Base-by-base conservation (phyloP, 2,888 invertebrate genomes). In the Augiades crinisus region DNA sequence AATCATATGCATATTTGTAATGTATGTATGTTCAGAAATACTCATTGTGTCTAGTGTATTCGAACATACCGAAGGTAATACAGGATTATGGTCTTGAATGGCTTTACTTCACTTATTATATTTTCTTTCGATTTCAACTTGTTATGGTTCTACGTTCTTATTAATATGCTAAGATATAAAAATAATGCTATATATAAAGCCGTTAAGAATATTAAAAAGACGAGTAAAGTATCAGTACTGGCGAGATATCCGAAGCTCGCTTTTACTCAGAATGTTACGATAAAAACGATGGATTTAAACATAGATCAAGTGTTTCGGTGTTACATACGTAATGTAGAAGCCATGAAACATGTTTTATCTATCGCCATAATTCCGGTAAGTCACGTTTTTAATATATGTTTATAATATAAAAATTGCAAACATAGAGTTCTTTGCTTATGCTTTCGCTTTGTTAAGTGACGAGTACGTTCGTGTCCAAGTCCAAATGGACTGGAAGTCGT, bases 141-240 rank as follows among this genome's bases (percentile, higher is more conserved):
- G 12, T 0, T 43, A 14, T 43, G 43, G 43, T 43, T 43, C 6
- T 43, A 31, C 30, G 4, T 43, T 7, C 7, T 43, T 19, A 19
- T 43, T 3, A 30, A 43, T 6, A 16, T 43, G 30, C 3, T 43
- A 10, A 43, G 30, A 31, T 43, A 30, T 10, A 43, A 43, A 17
- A 10, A 31, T 24, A 12, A 31, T 5, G 17, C 5, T 4, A 31
- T 43, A 17, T 43, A 43, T 19, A 19, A 10, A 7, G 6, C 3
- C 17, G 8, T 43, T 0, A 43, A 43, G 8, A 10, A 12, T 16
- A 31, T 43, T 12, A 43, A 43, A 12, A 30, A 19, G 1, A 8
- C 4, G 1, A 31, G 27, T 5, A 10, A 27, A 10, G 10, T 6
- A 4, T 3, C 27, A 10, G 4, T 27, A 1, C 8, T 5, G n/a